These are phyloP conservation scores for Apolygus lucorum DNA, from an alignment of 1,140 invertebrate genomes.

Conservation along the genomic window DNA sequence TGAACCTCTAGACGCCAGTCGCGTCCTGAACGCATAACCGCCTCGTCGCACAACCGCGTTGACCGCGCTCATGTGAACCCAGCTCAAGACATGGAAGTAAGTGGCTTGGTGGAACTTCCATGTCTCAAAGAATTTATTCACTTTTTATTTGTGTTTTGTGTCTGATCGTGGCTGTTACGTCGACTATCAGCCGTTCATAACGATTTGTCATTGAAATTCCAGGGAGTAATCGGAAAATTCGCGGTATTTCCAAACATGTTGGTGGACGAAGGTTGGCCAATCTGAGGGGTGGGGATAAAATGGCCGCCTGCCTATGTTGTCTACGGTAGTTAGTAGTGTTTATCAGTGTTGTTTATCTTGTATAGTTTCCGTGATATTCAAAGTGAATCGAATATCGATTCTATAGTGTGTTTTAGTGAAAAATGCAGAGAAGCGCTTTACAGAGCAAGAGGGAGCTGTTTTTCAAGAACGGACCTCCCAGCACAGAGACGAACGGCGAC, in stretches of 20 bases:
- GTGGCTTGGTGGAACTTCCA: neutral
- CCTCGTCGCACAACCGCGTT: too few species aligned
- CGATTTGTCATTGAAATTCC: neutral
- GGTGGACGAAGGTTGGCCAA: neutral
- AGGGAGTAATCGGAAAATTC: neutral
- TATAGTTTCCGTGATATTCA: neutral
- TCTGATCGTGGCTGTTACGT: too few species aligned
- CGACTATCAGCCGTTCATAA: too few species aligned
- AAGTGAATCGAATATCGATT: neutral
- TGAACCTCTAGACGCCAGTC: too few species aligned
- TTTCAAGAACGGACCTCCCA: conserved; percentile 53
- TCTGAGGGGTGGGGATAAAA: conserved; percentile 5
- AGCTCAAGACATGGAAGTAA: too few species aligned
- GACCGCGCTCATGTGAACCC: too few species aligned
- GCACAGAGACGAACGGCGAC: conserved; percentile 39
- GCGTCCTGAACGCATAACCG: too few species aligned
- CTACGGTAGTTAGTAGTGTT: neutral
- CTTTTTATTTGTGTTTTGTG: neutral
- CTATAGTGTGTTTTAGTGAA: neutral
- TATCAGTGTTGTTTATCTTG: neutral
- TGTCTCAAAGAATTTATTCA: neutral
- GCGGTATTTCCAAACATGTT: neutral
- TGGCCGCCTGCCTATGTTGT: neutral
- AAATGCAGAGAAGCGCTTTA: neutral
- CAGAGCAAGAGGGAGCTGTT: conserved; percentile 58